Evolutionary conservation across 2,113 vertebrate species (phyloP).

Genomic region (Varanus komodoensis): DNA sequence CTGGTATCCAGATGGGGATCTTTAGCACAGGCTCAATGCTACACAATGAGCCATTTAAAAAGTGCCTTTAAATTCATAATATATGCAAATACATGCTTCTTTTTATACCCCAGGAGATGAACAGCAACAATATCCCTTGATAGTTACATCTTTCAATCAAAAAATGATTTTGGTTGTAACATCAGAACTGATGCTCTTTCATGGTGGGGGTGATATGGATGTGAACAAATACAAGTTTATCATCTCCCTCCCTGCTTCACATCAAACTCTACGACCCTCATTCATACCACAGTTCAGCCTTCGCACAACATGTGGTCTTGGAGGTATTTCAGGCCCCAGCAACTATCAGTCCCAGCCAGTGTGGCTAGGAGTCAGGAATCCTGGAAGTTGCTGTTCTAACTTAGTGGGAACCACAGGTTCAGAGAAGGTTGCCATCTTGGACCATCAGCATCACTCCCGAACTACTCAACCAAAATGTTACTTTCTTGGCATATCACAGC

Average conservation of each 20-base stretch:
- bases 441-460: neutral
- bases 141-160: conserved; percentile 26
- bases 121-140: conserved; percentile 23
- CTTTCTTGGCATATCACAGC: neutral
- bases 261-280: neutral
- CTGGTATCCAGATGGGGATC: conserved; percentile 31
- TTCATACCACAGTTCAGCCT: neutral
- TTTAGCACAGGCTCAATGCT: conserved; percentile 19
- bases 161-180: neutral
- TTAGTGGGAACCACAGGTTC: no score
- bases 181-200: neutral
- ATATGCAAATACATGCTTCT: conserved; percentile 24
- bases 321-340: no score
- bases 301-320: no score
- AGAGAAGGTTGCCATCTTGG: no score
- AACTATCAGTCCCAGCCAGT: no score
- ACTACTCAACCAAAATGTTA: neutral
- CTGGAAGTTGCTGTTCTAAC: no score
- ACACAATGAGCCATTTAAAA: conserved; percentile 17
- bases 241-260: neutral
- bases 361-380: no score
- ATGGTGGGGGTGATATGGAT: neutral
- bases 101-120: conserved; percentile 20
- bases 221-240: neutral
- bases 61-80: conserved; percentile 23